phyloP scores from a whole-genome alignment of 2,888 invertebrate genomes.

The Pardosa pseudoannulata region DNA sequence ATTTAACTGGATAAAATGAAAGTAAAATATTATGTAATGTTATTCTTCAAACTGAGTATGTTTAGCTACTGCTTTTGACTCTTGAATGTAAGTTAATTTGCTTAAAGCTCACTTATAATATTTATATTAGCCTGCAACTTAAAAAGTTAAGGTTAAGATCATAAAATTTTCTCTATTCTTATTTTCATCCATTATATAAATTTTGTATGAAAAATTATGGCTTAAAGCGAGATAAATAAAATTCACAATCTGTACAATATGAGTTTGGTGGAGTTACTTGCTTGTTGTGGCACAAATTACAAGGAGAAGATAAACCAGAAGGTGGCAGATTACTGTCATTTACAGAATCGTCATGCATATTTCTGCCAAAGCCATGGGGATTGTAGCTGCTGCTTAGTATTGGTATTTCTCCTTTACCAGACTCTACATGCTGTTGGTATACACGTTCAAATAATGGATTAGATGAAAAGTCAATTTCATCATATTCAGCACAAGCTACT shows the following conservation, averaged over 20 bases:
- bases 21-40: too few relatives aligned
- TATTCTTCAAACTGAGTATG: too few relatives aligned
- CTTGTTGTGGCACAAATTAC: conserved; percentile 92
- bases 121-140: too few relatives aligned
- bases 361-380: background rate
- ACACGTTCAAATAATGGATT: conserved; percentile 93
- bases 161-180: too few relatives aligned
- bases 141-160: too few relatives aligned
- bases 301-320: conserved; percentile 79
- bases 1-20: too few relatives aligned
- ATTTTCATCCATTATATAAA: too few relatives aligned
- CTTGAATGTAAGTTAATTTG: too few relatives aligned
- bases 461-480: conserved; percentile 93
- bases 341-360: background rate
- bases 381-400: conserved; percentile 50
- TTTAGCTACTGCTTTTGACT: too few relatives aligned
- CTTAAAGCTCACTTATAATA: too few relatives aligned
- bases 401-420: conserved; percentile 67
- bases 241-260: conserved; percentile 94
- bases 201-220: conserved; percentile 57
- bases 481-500: conserved; percentile 94
- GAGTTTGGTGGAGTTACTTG: conserved; percentile 86
- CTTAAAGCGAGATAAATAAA: conserved; percentile 83
- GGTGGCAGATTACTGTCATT: background rate
- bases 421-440: conserved; percentile 80